phyloP scores from a whole-genome alignment of 23 tunicate species.

The Styela clava region DNA sequence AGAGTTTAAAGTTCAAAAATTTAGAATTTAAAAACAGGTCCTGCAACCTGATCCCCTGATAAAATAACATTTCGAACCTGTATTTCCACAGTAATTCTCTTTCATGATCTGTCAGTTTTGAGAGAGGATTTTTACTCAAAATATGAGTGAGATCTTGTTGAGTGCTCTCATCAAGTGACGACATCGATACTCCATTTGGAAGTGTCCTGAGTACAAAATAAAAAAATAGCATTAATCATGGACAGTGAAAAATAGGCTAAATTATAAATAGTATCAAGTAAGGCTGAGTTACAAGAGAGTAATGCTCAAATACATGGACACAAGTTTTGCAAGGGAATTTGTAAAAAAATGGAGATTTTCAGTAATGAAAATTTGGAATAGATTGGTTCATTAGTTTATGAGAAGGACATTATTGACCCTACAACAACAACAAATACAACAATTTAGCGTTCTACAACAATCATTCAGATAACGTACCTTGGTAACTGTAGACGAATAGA shows the following conservation, averaged over 20 bases:
- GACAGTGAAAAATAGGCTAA: too few relatives aligned
- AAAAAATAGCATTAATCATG: too few relatives aligned
- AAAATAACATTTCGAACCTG: slow-evolving; percentile 9
- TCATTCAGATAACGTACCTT: slow-evolving; percentile 6
- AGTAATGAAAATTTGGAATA: too few relatives aligned
- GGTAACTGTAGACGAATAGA: slow-evolving; percentile 5
- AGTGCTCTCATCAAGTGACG: slow-evolving; percentile 30
- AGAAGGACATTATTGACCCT: too few relatives aligned
- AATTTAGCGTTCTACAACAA: too few relatives aligned
- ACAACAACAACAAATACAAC: too few relatives aligned
- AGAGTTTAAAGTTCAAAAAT: not conserved
- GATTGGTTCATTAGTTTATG: too few relatives aligned
- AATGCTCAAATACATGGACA: too few relatives aligned
- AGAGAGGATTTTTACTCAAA: slow-evolving; percentile 45
- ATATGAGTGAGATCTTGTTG: slow-evolving; percentile 29
- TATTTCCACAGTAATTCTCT: slow-evolving; percentile 67
- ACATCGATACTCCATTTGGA: slow-evolving; percentile 19
- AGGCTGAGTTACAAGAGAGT: too few relatives aligned
- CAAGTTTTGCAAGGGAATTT: not conserved
- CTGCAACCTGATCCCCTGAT: too few relatives aligned
- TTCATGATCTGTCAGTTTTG: slow-evolving; percentile 44
- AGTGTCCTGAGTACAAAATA: slow-evolving; percentile 4
- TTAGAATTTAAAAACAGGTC: not conserved
- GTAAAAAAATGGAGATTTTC: too few relatives aligned
- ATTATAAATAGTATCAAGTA: too few relatives aligned